Evolutionary conservation across 2,113 vertebrate species (phyloP).

Genomic region (Rutilus rutilus): DNA sequence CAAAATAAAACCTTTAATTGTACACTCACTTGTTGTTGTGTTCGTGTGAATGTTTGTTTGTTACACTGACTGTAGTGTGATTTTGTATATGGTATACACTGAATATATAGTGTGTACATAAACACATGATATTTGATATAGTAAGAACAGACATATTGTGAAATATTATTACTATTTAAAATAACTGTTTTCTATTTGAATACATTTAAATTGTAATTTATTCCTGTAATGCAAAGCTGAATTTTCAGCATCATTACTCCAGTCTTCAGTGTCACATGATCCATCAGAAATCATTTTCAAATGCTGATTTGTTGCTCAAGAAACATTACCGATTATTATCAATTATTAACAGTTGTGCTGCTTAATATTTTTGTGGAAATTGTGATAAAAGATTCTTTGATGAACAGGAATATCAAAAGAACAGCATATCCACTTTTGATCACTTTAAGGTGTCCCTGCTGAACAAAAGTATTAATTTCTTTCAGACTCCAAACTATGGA

Average conservation of each 20-base stretch:
- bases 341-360: background rate
- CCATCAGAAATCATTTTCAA: background rate
- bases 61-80: background rate
- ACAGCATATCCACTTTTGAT: background rate
- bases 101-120: background rate
- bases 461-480: background rate
- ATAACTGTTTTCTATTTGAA: background rate
- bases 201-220: background rate
- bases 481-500: background rate
- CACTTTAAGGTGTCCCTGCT: background rate
- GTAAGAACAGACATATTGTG: background rate
- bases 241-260: background rate
- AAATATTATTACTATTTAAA: background rate
- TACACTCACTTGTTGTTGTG: background rate
- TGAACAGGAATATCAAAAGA: background rate
- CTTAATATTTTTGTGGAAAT: background rate
- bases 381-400: too few relatives aligned
- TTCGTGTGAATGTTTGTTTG: background rate
- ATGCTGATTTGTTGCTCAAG: background rate
- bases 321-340: background rate
- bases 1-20: background rate
- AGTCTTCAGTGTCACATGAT: background rate
- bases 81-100: background rate
- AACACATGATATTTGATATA: background rate
- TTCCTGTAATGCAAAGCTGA: background rate